Percentiles rank a stretch among this genome's conserved stretches.
phyloP scores from a whole-genome alignment of 2,888 invertebrate species.

The Heliconius hortense region DNA sequence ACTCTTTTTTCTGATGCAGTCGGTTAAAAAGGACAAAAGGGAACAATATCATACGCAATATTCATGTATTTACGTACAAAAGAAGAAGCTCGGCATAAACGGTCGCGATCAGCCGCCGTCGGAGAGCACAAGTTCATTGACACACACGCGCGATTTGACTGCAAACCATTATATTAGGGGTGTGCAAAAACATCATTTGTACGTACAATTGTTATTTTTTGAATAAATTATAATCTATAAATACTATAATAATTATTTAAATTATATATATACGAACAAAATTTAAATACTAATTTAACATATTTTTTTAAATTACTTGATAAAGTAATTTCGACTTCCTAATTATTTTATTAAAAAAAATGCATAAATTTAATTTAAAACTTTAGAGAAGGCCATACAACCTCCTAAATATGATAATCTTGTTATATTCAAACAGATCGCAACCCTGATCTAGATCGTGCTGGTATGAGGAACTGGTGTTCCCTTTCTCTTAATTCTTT shows the following conservation, averaged over 20 bases:
- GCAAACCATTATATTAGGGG: slow-evolving; percentile 36
- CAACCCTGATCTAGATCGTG: slow-evolving; percentile 32
- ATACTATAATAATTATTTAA: background rate
- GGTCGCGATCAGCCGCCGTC: slow-evolving; percentile 38
- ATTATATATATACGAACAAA: no score
- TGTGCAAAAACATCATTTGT: slow-evolving; percentile 5
- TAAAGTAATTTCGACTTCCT: background rate
- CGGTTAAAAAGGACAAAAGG: background rate
- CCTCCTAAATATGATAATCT: background rate
- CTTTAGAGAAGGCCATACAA: background rate
- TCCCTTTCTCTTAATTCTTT: slow-evolving; percentile 40
- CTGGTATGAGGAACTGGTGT: slow-evolving; percentile 34
- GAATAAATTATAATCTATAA: background rate
- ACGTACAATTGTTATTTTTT: background rate
- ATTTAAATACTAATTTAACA: no score
- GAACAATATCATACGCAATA: background rate
- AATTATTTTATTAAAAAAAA: background rate
- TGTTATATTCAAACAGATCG: background rate
- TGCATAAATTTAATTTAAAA: background rate
- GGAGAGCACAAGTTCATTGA: slow-evolving; percentile 44
- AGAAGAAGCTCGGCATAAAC: slow-evolving; percentile 28
- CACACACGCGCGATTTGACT: slow-evolving; percentile 46
- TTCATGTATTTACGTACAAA: background rate
- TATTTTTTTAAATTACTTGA: background rate
- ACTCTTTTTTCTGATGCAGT: background rate